Percentiles rank a stretch among this genome's conserved stretches.
These are phyloP conservation scores for Hydrotaea diabolus DNA, from an alignment of 2,888 invertebrate genomes.

Conservation along the genomic window DNA sequence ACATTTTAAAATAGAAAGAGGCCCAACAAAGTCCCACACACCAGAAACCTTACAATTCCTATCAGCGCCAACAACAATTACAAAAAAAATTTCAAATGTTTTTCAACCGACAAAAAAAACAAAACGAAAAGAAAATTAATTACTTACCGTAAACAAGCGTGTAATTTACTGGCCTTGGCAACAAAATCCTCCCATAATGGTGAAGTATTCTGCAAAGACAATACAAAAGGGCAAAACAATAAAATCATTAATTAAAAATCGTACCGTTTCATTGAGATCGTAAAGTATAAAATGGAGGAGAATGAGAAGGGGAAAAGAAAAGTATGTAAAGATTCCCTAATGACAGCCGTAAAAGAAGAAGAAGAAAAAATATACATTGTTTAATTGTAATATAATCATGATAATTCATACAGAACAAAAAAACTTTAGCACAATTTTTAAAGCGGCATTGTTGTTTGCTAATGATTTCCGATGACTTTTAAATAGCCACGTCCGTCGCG, in stretches of 20 bases:
- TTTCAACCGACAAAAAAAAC: not conserved
- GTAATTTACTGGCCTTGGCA: slow-evolving; percentile 95
- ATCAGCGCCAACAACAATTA: not conserved
- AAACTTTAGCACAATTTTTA: slow-evolving; percentile 9
- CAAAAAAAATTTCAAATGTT: not conserved
- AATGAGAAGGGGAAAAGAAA: no score
- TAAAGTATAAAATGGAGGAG: not conserved
- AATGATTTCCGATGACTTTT: slow-evolving; percentile 28
- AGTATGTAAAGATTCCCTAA: not conserved
- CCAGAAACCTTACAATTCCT: no score
- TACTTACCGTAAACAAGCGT: slow-evolving; percentile 94
- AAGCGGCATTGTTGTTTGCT: not conserved
- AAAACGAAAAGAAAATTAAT: not conserved
- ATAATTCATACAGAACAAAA: not conserved
- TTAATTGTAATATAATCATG: slow-evolving; percentile 7
- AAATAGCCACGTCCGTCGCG: slow-evolving; percentile 16
- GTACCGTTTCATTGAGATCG: not conserved
- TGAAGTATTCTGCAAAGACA: slow-evolving; percentile 89
- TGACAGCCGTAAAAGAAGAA: not conserved
- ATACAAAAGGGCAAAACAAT: slow-evolving; percentile 26
- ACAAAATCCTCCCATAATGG: slow-evolving; percentile 98
- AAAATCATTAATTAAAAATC: not conserved
- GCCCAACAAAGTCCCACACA: no score
- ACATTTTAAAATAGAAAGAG: no score
- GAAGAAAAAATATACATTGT: not conserved